Evolutionary conservation across 1,140 invertebrate species (phyloP), one percentile per base, ranked within the genome.

Genomic region (Pogonus chalceus): DNA sequence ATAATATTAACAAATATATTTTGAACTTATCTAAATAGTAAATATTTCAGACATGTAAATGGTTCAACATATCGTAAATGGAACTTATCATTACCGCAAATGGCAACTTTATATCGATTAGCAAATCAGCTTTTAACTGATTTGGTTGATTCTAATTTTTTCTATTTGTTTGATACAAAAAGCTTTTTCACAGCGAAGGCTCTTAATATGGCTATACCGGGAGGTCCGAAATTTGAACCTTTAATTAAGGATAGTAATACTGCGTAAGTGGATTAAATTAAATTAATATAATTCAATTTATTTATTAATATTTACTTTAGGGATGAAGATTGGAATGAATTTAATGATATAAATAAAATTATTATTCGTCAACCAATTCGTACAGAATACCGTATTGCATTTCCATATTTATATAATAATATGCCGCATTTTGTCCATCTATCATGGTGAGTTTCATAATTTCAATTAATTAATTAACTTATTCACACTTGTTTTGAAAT

Each of bases 251-350:
- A 99, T 74, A 88, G 90, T 59, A 96, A 95, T 68, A 84, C 90
- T 57, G 91, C 87, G 85, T 88, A 75, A 76, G 78, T 73, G 18
- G n/a, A n/a, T n/a, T n/a, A n/a, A n/a, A n/a, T n/a, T 52, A 51
- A 35, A 55, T 18, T 47, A 53, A 49, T 21, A 55, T 51, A 18
- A 21, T 35, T 20, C 35, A 14, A 48, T 56, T 31, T 23, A 51
- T 35, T 51, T 1, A 10, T 53, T 51, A 35, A 26, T 56, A 56
- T 55, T 56, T 56, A 37, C 76, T 77, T 31, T 61, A 88, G 89
- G 12, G 97, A 99, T 77, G 97, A 99, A 79, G 97, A 99, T 73
- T 99, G 97, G 97, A 99, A 99, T 76, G 97, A 99, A 73, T 99
- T 99, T 65, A 99, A 99, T 76, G 97, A 99, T 68, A 99, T 99